Conservation (phyloP, 2,113 vertebrate species). For the Hassar affinis region DNA sequence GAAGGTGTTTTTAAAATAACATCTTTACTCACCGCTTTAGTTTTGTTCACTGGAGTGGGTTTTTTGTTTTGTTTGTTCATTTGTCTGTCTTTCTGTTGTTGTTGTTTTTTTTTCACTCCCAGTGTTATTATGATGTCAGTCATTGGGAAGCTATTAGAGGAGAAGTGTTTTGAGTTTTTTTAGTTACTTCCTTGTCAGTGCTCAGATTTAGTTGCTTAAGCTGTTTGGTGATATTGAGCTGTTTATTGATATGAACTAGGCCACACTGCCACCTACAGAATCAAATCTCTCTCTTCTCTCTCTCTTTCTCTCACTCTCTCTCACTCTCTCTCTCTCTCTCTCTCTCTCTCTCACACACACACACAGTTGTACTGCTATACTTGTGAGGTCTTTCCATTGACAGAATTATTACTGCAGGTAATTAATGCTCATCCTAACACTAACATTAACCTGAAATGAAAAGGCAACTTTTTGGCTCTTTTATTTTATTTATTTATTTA, state of each 20-base stretch:
- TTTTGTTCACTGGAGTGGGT: no score
- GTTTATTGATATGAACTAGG: constrained; percentile 29
- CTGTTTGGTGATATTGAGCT: neutral
- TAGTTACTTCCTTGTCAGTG: constrained; percentile 7
- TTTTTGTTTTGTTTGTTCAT: neutral
- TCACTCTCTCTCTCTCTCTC: neutral
- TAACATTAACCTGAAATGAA: no score
- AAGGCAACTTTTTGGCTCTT: no score
- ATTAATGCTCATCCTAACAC: no score
- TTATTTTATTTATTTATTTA: no score
- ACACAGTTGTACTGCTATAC: neutral
- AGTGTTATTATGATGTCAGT: neutral
- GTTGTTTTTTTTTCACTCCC: neutral
- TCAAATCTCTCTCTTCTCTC: neutral
- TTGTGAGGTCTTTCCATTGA: no score
- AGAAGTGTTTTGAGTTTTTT: constrained; percentile 13
- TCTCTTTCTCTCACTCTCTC: neutral
- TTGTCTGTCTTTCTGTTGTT: neutral
- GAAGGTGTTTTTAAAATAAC: neutral
- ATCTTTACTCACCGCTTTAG: neutral
- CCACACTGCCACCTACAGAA: constrained; percentile 63
- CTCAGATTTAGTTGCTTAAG: constrained; percentile 10
- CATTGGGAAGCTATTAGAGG: neutral
- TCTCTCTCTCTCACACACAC: constrained; percentile 4
- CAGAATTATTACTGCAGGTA: no score